Evolutionary conservation across 2,888 invertebrate species (phyloP), one percentile per base, ranked within the genome.

Genomic region (Leptinotarsa juncta): DNA sequence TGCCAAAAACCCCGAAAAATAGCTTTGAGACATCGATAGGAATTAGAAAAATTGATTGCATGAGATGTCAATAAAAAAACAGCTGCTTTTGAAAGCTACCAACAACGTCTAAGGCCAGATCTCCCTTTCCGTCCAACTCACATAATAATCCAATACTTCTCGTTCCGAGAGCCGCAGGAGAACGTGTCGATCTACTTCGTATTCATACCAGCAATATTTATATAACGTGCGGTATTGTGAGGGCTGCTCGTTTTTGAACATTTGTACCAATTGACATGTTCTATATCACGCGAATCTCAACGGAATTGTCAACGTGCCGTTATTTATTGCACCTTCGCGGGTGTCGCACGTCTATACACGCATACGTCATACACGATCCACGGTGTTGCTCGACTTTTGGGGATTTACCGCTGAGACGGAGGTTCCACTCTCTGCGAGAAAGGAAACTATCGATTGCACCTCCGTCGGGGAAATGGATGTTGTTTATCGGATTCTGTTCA

Each of bases 261-360:
- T 82, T 83, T 82, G 81, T 84, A 83, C 79, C 84, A 86, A 86
- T 86, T 85, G 86, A 86, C 86, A 85, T 84, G 85, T 85, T 83
- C 85, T 86, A 86, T 85, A 86, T 86, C 86, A 86, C 84, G 84
- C 81, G 79, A 85, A 84, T 86, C 85, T 85, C 85, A 55, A 71
- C 72, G 84, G 86, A 83, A 84, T 85, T 84, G 84, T 84, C 83
- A 82, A 81, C 83, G 83, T 82, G 82, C 79, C 77, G 84, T 85
- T 85, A 86, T 86, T 85, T 86, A 85, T 84, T 82, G 81, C 78
- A 80, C 84, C 84, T 82, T 77, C 81, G 84, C 82, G 84, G 82
- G 83, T 84, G 83, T 81, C 77, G 78, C 81, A 83, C 82, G 82
- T 75, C 81, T 71, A 70, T 81, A 81, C 73, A 74, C 77, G 75